phyloP scores from a whole-genome alignment of 2,797 vertebrate genomes.

The Manis javanica region DNA sequence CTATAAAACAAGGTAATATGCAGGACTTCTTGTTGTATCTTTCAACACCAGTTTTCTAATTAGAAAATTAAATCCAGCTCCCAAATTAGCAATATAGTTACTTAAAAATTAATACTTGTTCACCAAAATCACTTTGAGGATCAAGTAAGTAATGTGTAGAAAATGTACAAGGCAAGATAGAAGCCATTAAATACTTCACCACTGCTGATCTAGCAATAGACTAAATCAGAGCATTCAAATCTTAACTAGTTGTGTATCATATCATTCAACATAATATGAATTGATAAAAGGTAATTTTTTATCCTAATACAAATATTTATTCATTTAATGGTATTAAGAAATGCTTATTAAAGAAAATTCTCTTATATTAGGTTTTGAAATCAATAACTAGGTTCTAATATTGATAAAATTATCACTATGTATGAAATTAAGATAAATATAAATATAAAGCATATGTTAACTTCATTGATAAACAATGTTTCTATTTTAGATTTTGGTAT shows the following conservation, averaged over 20 bases:
- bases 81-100: slow-evolving; percentile 6
- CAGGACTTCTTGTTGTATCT: neutral
- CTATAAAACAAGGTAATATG: slow-evolving; percentile 21
- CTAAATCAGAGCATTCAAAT: slow-evolving; percentile 4
- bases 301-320: slow-evolving; percentile 27
- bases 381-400: slow-evolving; percentile 36
- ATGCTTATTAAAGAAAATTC: neutral
- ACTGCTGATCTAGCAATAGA: neutral
- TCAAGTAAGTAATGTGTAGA: neutral
- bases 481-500: slow-evolving; percentile 44
- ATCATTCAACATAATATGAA: slow-evolving; percentile 23
- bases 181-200: neutral
- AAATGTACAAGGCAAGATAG: neutral
- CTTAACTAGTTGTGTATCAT: neutral
- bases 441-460: neutral
- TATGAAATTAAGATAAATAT: neutral
- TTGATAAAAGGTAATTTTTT: neutral
- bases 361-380: slow-evolving; percentile 9
- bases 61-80: slow-evolving; percentile 7
- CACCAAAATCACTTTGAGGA: neutral
- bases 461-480: neutral
- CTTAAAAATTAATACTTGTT: slow-evolving; percentile 34
- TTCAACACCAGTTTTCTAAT: slow-evolving; percentile 42
- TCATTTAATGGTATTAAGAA: neutral
- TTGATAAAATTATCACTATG: neutral